phyloP scores from a whole-genome alignment of 2,797 vertebrate genomes.

The Argentina silus region DNA sequence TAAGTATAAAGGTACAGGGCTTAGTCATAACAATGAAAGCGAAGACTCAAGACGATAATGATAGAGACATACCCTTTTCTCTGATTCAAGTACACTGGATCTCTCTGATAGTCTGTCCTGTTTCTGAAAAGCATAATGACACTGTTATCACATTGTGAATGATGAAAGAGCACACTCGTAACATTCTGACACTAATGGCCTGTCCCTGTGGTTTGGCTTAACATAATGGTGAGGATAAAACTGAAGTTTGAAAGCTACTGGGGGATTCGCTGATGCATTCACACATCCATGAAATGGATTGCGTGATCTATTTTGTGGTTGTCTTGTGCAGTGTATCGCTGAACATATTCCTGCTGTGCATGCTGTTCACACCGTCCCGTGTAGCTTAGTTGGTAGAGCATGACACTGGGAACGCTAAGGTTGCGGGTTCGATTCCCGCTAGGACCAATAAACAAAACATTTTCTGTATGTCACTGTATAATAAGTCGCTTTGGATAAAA shows the following conservation, averaged over 20 bases:
- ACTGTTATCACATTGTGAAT: conserved; percentile 31
- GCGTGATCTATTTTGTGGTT: background rate
- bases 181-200: too few species aligned
- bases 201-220: background rate
- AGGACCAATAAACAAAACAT: too few species aligned
- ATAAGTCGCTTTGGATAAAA: too few species aligned
- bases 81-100: conserved; percentile 86
- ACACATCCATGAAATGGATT: background rate
- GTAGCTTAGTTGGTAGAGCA: too few species aligned
- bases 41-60: conserved; percentile 2
- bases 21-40: conserved; percentile 8
- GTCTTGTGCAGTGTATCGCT: background rate
- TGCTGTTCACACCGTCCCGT: too few species aligned
- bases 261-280: background rate
- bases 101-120: conserved; percentile 92
- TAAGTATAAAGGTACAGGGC: background rate
- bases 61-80: conserved; percentile 85
- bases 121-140: conserved; percentile 75
- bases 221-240: background rate
- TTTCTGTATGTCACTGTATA: too few species aligned
- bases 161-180: too few species aligned
- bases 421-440: too few species aligned
- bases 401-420: too few species aligned
- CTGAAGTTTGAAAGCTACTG: background rate
- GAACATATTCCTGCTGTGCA: too few species aligned